Conservation (phyloP, 2,797 vertebrate species). For the Diglossa cyanea region DNA sequence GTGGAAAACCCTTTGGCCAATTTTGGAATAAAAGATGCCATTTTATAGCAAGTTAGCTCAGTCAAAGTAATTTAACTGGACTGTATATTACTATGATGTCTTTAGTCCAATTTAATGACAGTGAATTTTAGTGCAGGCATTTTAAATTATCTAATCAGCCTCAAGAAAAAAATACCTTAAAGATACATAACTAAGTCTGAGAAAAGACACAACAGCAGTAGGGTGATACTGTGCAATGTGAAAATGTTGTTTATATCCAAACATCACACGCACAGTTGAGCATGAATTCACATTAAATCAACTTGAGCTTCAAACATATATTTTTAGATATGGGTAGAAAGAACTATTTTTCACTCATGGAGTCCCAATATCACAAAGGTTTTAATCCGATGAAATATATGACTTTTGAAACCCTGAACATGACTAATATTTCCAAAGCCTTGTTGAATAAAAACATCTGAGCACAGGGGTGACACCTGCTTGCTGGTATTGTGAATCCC, state of each 20-base stretch:
- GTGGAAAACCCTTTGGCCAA: background rate
- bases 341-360: background rate
- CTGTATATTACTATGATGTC: background rate
- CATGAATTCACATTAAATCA: slow-evolving; percentile 31
- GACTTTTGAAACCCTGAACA: background rate
- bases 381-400: background rate
- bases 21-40: background rate
- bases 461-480: background rate
- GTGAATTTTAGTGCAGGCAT: background rate
- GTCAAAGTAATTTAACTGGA: background rate
- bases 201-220: background rate
- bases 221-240: background rate
- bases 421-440: background rate
- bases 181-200: background rate
- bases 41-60: background rate
- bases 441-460: background rate
- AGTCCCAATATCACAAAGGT: background rate
- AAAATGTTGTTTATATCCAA: slow-evolving; percentile 39
- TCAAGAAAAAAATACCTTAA: background rate
- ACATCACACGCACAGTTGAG: slow-evolving; percentile 15
- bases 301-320: background rate
- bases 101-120: background rate
- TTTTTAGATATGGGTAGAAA: slow-evolving; percentile 25
- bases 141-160: background rate
- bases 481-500: background rate